A percentile compares a stretch with the other conserved stretches of the same genome.
phyloP scores from a whole-genome alignment of 1,140 invertebrate species.

The Ostrea denselamellosa region DNA sequence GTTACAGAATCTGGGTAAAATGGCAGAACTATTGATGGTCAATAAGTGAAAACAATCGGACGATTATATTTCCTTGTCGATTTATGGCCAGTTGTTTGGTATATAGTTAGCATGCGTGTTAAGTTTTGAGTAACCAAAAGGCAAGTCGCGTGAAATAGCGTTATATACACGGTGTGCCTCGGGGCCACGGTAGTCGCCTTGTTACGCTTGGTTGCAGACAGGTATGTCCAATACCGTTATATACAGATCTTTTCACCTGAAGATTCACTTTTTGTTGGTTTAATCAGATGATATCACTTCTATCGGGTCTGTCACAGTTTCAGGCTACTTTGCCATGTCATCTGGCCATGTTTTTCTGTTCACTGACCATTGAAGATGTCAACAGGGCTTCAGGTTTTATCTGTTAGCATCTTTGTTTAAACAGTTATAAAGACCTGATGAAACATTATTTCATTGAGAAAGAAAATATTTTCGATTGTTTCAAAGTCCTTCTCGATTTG shows the following conservation, averaged over 20 bases:
- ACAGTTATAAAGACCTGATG: too few relatives aligned
- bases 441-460: too few relatives aligned
- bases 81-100: conserved; percentile 16
- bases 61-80: conserved; percentile 22
- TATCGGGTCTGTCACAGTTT: neutral
- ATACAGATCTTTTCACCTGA: neutral
- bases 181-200: neutral
- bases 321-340: conserved; percentile 1
- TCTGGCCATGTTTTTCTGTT: neutral
- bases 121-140: conserved; percentile 35
- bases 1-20: neutral
- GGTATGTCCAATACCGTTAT: conserved; percentile 25
- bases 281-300: conserved; percentile 32
- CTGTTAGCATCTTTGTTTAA: too few relatives aligned
- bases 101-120: conserved; percentile 37
- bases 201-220: conserved; percentile 28
- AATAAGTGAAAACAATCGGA: neutral
- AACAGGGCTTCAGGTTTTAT: neutral
- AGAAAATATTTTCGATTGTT: too few relatives aligned
- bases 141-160: conserved; percentile 36
- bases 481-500: too few relatives aligned
- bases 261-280: neutral
- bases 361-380: neutral
- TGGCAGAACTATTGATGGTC: neutral
- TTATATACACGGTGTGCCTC: neutral